Evolutionary conservation across 2,113 vertebrate genomes (phyloP).

Genomic region (Xenopus laevis): DNA sequence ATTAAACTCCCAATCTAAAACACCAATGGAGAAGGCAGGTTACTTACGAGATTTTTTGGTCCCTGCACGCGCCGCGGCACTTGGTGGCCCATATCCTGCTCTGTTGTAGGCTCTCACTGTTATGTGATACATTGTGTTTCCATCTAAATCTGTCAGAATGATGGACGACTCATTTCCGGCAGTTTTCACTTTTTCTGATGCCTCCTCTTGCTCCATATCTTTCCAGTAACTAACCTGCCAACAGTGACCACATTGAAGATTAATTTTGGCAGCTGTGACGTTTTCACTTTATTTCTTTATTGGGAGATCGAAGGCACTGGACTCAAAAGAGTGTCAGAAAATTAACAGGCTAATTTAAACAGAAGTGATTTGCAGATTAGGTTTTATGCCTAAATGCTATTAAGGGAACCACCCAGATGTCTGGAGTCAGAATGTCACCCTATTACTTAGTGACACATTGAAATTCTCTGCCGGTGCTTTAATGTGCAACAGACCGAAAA

Average conservation of each 20-base stretch:
- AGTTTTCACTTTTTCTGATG: slow-evolving; percentile 76
- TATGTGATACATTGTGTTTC: slow-evolving; percentile 81
- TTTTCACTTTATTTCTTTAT: slow-evolving; percentile 18
- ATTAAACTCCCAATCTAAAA: slow-evolving; percentile 35
- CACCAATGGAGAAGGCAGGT: background rate
- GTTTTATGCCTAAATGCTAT: slow-evolving; percentile 13
- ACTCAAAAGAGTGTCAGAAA: background rate
- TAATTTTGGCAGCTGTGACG: slow-evolving; percentile 39
- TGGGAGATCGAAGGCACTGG: slow-evolving; percentile 4
- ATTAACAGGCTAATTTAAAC: slow-evolving; percentile 27
- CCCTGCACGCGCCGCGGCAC: slow-evolving; percentile 64
- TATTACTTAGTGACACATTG: background rate
- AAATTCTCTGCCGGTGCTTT: background rate
- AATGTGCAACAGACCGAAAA: background rate
- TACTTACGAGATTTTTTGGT: slow-evolving; percentile 90
- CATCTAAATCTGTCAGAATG: slow-evolving; percentile 81
- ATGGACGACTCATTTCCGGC: slow-evolving; percentile 81
- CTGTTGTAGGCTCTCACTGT: slow-evolving; percentile 88
- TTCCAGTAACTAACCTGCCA: slow-evolving; percentile 87
- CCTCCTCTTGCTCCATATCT: slow-evolving; percentile 82
- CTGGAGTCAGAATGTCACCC: background rate
- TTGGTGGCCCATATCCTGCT: slow-evolving; percentile 87
- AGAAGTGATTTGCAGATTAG: background rate
- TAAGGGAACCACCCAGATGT: background rate
- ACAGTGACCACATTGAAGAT: slow-evolving; percentile 47